Evolutionary conservation across 2,797 vertebrate genomes (phyloP).

Genomic region (Pagetopsis macropterus): DNA sequence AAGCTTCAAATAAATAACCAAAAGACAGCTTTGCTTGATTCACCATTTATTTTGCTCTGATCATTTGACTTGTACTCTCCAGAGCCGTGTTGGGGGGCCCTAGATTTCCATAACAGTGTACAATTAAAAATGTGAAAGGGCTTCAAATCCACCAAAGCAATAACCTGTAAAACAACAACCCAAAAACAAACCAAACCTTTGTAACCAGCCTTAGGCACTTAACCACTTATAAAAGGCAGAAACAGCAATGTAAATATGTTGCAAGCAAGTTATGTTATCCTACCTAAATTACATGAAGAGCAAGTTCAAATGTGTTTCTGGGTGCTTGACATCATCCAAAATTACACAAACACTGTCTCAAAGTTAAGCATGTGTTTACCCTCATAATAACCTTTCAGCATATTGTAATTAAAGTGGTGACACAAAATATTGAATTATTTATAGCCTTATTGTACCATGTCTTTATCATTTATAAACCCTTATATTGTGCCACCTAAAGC

Average conservation of each 20-base stretch:
- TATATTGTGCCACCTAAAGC: background rate
- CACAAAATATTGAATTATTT: too few species aligned
- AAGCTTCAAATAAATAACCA: too few species aligned
- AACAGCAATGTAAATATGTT: background rate
- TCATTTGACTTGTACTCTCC: too few species aligned
- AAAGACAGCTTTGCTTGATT: too few species aligned
- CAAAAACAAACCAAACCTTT: background rate
- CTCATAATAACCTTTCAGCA: too few species aligned
- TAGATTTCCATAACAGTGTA: too few species aligned
- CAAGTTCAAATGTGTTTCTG: background rate
- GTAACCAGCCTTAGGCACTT: background rate
- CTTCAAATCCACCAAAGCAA: background rate
- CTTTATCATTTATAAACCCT: background rate
- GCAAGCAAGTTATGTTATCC: background rate
- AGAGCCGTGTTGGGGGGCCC: too few species aligned
- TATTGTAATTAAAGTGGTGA: too few species aligned
- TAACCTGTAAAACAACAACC: background rate
- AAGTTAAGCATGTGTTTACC: too few species aligned
- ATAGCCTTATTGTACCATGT: background rate
- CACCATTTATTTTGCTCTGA: too few species aligned
- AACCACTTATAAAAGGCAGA: too few species aligned
- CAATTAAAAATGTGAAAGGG: too few species aligned
- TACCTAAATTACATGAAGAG: background rate
- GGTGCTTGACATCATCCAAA: background rate
- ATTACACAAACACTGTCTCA: background rate